These are phyloP conservation scores for Galagoides demidoff DNA, from an alignment of 2,797 vertebrate genomes.

Conservation along the genomic window DNA sequence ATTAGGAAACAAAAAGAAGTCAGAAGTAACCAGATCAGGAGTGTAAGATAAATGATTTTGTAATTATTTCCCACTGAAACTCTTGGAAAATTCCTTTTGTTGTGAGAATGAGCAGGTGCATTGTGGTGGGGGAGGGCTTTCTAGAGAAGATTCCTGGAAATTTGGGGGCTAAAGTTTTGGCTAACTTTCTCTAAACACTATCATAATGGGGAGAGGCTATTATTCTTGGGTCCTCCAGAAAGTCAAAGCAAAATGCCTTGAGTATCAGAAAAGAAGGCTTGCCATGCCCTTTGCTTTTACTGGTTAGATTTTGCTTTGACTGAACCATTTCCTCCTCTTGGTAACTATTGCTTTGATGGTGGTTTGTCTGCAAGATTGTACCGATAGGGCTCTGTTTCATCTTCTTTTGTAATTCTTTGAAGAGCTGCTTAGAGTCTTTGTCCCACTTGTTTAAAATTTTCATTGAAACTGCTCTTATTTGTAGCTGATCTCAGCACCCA, in stretches of 20 bases:
- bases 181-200: neutral
- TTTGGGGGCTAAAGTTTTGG: neutral
- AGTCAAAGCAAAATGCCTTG: neutral
- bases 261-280: neutral
- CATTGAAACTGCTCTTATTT: neutral
- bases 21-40: neutral
- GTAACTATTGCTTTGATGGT: neutral
- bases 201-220: neutral
- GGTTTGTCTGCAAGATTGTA: neutral
- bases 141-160: neutral
- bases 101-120: neutral
- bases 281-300: neutral
- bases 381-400: neutral
- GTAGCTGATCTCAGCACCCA: no score
- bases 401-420: neutral
- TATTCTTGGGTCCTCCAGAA: neutral
- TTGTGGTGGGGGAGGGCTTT: neutral
- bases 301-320: neutral
- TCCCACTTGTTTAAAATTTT: neutral
- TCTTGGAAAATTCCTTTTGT: neutral
- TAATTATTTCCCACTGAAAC: neutral
- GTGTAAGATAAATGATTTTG: neutral
- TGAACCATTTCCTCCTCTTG: neutral
- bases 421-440: neutral
- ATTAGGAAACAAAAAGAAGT: neutral